A percentile compares a stretch with the other conserved stretches of the same genome.
Conservation (phyloP, 2,888 invertebrate species). For the Pollenia angustigena region DNA sequence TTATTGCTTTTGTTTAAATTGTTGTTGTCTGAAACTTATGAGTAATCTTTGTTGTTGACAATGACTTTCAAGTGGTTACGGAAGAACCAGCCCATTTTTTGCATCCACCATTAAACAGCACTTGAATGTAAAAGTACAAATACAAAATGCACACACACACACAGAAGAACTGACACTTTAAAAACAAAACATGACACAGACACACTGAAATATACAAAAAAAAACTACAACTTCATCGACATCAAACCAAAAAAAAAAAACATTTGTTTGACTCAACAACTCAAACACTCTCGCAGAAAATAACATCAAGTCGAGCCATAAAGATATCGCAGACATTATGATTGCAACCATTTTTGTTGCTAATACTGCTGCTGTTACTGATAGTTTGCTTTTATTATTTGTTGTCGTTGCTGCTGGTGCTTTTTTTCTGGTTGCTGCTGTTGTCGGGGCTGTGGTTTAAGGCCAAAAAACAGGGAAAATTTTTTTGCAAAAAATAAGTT, state of each 20-base stretch:
- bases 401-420: not conserved
- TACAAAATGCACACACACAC: slow-evolving; percentile 7
- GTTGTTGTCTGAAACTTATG: slow-evolving; percentile 68
- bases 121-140: slow-evolving; percentile 47
- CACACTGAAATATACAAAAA: slow-evolving; percentile 1
- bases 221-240: slow-evolving; percentile 64
- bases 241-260: slow-evolving; percentile 56
- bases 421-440: slow-evolving; percentile 7
- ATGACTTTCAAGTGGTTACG: slow-evolving; percentile 73
- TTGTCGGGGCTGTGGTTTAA: slow-evolving; percentile 57
- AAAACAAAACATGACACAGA: slow-evolving; percentile 12
- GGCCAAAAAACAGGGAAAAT: slow-evolving; percentile 46
- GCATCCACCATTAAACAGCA: slow-evolving; percentile 72
- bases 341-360: slow-evolving; percentile 41
- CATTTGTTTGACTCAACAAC: slow-evolving; percentile 69
- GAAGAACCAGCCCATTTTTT: slow-evolving; percentile 72
- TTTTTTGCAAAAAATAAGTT: slow-evolving; percentile 57
- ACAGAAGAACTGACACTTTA: not conserved
- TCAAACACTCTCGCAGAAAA: slow-evolving; percentile 54
- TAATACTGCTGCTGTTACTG: not conserved
- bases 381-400: not conserved
- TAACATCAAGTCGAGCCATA: slow-evolving; percentile 58
- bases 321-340: slow-evolving; percentile 62
- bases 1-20: slow-evolving; percentile 5
- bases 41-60: slow-evolving; percentile 74